A percentile compares a stretch with the other conserved stretches of the same genome.
Conservation (phyloP, 2,797 vertebrate genomes). For the Spizella passerina region DNA sequence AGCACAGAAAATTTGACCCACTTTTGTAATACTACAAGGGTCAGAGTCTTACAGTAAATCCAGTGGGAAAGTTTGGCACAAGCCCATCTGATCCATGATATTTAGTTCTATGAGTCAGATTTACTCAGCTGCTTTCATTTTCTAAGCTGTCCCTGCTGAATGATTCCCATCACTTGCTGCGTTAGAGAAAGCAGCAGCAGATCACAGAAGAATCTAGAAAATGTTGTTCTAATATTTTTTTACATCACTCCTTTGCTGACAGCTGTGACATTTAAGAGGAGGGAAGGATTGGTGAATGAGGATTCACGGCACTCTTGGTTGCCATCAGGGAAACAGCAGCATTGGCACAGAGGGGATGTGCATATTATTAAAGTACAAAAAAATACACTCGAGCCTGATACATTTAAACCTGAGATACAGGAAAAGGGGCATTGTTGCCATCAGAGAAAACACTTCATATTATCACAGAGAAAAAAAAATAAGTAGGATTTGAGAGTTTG, state of each 20-base stretch:
- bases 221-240: conserved; percentile 59
- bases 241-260: conserved; percentile 47
- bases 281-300: conserved; percentile 9
- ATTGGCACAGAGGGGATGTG: neutral
- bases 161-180: conserved; percentile 32
- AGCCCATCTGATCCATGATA: conserved; percentile 63
- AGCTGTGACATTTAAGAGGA: conserved; percentile 62
- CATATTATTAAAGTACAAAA: conserved; percentile 36
- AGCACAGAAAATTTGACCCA: conserved; percentile 61
- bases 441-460: neutral
- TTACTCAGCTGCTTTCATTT: conserved; percentile 57
- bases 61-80: conserved; percentile 54
- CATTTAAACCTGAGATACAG: conserved; percentile 1
- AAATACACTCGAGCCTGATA: neutral
- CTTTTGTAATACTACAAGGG: conserved; percentile 60
- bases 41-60: conserved; percentile 70
- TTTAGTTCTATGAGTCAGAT: conserved; percentile 63
- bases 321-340: neutral
- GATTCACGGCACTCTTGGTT: neutral
- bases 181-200: conserved; percentile 21
- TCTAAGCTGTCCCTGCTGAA: conserved; percentile 48
- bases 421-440: neutral
- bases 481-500: neutral
- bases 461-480: neutral
- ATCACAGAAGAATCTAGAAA: conserved; percentile 65